Conservation (phyloP, 2,113 vertebrate species). For the Ictidomys tridecemlineatus region DNA sequence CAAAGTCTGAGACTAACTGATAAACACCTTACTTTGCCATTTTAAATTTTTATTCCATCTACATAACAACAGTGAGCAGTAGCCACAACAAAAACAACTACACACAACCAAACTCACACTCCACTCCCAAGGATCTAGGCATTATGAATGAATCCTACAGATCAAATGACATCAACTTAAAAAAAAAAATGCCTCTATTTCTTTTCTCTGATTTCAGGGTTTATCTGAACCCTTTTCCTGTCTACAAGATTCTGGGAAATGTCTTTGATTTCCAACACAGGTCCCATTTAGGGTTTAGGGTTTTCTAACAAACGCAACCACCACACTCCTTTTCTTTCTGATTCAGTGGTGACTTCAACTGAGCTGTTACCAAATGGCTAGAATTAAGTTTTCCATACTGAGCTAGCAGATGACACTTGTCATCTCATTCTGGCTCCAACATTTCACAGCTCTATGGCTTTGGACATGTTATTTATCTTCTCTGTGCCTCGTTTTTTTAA, state of each 20-base stretch:
- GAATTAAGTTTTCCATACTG: not conserved
- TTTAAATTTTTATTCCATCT: not conserved
- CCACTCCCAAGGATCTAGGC: not conserved
- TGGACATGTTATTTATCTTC: not conserved
- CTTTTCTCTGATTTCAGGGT: not conserved
- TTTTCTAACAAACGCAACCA: not conserved
- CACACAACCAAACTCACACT: not conserved
- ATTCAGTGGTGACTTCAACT: not conserved
- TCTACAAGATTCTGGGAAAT: not conserved
- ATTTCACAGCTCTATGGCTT: not conserved
- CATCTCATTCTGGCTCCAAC: not conserved
- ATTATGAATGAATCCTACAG: not conserved
- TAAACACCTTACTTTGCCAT: not conserved
- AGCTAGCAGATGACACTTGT: not conserved
- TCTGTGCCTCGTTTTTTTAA: not conserved
- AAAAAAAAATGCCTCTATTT: not conserved
- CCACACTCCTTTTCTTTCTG: not conserved
- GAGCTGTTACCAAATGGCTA: not conserved
- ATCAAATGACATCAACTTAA: not conserved
- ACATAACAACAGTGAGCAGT: not conserved
- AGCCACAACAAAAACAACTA: not conserved
- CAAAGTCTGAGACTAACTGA: not conserved
- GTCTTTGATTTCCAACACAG: not conserved
- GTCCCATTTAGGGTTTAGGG: not conserved
- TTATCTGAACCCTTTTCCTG: not conserved